Base-by-base conservation (phyloP, 2,113 vertebrate genomes). In the Saimiri boliviensis region DNA sequence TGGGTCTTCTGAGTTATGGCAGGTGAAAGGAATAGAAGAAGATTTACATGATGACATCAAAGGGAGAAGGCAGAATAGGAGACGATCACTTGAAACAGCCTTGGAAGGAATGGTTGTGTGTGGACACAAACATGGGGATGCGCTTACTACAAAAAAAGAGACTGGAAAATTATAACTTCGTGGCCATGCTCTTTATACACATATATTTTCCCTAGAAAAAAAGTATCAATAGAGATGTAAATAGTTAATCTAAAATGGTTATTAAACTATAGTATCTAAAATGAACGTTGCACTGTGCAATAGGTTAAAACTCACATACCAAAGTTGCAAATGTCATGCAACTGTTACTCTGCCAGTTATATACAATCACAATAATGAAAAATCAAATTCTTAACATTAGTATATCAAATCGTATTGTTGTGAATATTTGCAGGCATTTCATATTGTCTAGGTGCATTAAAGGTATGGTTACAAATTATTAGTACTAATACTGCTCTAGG, bases 311-410 rank as follows among this genome's bases (percentile, higher is more conserved):
- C 14, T 84, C 52, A 93, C 12, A 71, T 9, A 58, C 76, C 23
- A 77, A 91, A 95, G 37, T 82, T 73, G 19, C 35, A 77, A 79
- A 87, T 87, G 47, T 89, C 71, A 79, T 35, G 52, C 13, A 85
- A 70, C 79, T 89, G 68, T 88, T 11, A 14, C n/a, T 92, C 73
- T 96, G 16, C 19, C 45, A 23, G 30, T 86, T 90, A 74, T 11
- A 71, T 32, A 95, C 90, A 92, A 89, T 42, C 70, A 8, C 45
- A 92, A 91, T 92, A 25, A 30, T 74, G 1, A 92, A 94, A 93
- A 93, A 84, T 14, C 84, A 73, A 94, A 71, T 76, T 37, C 37
- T 47, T 70, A 79, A 89, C 45, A 54, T 71, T 93, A 58, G 58
- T 66, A 42, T 47, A 87, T 85, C 13, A 82, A 84, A 77, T 47